phyloP scores from a whole-genome alignment of 2,113 vertebrate species.

The Nibea albiflora region DNA sequence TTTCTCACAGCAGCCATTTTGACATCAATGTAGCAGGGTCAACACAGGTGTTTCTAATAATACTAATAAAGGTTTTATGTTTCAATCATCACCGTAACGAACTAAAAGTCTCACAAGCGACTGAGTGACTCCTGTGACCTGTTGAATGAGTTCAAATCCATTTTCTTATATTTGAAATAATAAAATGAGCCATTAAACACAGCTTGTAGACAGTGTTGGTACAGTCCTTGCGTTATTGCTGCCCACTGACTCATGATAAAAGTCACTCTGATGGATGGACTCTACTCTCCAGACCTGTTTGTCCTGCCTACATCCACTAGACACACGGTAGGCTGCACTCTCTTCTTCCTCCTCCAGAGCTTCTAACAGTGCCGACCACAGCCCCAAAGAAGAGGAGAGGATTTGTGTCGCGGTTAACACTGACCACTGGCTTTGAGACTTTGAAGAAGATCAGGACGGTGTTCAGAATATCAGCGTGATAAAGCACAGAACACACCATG shows the following conservation, averaged over 20 bases:
- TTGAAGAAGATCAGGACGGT: slow-evolving; percentile 61
- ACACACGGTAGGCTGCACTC: slow-evolving; percentile 40
- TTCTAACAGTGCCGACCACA: neutral
- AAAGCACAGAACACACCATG: slow-evolving; percentile 74
- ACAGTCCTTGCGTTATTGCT: neutral
- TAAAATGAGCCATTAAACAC: slow-evolving; percentile 28
- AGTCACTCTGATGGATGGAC: neutral
- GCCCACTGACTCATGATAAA: neutral
- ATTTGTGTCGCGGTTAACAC: slow-evolving; percentile 75
- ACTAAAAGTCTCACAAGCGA: neutral
- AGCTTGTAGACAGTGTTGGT: neutral
- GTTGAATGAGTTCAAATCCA: slow-evolving; percentile 15
- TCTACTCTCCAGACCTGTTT: slow-evolving; percentile 3
- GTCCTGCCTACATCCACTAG: slow-evolving; percentile 10
- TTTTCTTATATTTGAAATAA: slow-evolving; percentile 27
- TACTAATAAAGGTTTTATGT: too few relatives aligned
- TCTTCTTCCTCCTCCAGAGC: slow-evolving; percentile 41
- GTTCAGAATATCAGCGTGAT: slow-evolving; percentile 61
- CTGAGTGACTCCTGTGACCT: slow-evolving; percentile 1
- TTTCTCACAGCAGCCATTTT: too few relatives aligned
- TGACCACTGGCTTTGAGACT: slow-evolving; percentile 72
- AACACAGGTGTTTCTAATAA: too few relatives aligned
- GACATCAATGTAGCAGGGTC: neutral
- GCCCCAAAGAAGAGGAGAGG: slow-evolving; percentile 75
- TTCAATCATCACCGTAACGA: too few relatives aligned